Evolutionary conservation across 2,888 invertebrate genomes (phyloP).

Genomic region (Lydus trimaculatus): DNA sequence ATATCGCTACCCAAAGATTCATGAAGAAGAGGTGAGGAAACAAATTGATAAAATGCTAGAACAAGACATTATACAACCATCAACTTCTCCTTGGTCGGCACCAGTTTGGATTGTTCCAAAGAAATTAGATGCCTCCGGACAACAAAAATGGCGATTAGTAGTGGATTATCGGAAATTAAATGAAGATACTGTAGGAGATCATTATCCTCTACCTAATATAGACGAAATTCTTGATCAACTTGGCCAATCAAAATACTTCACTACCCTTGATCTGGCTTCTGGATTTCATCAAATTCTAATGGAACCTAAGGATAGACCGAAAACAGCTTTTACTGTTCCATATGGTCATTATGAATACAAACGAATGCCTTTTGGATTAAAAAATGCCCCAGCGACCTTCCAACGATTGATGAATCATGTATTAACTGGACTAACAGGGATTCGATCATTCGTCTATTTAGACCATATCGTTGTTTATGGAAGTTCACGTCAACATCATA

Average conservation of each 20-base stretch:
- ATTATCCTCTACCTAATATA: constrained; percentile 47
- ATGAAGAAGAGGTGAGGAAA: constrained; percentile 38
- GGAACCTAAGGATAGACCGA: constrained; percentile 34
- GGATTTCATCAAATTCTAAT: constrained; percentile 24
- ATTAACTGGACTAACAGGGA: constrained; percentile 35
- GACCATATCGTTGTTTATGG: constrained; percentile 48
- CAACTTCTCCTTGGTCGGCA: constrained; percentile 26
- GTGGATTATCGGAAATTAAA: neutral
- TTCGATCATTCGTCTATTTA: constrained; percentile 42
- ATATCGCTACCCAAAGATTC: constrained; percentile 40
- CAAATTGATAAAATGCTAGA: constrained; percentile 32
- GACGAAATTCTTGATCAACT: constrained; percentile 48
- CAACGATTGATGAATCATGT: constrained; percentile 44
- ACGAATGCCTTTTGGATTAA: constrained; percentile 40
- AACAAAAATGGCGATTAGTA: neutral
- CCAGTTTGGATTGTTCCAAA: constrained; percentile 34
- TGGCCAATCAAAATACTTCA: constrained; percentile 43
- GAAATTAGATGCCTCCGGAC: neutral
- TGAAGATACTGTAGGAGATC: constrained; percentile 32
- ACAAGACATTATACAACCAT: constrained; percentile 28
- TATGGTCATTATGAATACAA: constrained; percentile 41
- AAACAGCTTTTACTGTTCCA: constrained; percentile 42
- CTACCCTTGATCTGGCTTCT: constrained; percentile 41
- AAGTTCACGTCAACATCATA: constrained; percentile 42
- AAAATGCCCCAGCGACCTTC: constrained; percentile 41